A percentile compares a stretch with the other conserved stretches of the same genome.
Evolutionary conservation across 2,797 vertebrate genomes (phyloP).

Genomic region (Poeciliopsis presidionis): DNA sequence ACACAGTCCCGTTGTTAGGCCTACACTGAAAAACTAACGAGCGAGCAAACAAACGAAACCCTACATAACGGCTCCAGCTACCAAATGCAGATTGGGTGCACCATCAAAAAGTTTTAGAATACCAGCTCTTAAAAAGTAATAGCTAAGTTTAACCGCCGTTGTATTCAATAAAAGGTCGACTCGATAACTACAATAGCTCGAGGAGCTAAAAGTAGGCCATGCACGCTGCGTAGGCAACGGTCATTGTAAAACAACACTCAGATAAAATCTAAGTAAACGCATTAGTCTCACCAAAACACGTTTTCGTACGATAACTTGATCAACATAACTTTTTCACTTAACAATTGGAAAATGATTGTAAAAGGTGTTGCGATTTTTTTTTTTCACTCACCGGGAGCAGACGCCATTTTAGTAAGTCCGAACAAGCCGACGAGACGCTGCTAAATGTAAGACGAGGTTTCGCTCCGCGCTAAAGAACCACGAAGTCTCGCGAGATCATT

Average conservation of each 20-base stretch:
- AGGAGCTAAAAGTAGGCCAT: slow-evolving; percentile 40
- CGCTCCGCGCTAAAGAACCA: not conserved
- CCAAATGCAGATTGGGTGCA: accelerated
- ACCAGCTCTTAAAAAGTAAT: accelerated
- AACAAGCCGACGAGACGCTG: slow-evolving; percentile 3
- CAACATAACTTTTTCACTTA: accelerated
- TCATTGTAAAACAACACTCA: not conserved
- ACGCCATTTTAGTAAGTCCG: slow-evolving; percentile 37
- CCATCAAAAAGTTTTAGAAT: accelerated
- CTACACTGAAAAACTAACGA: slow-evolving; percentile 7
- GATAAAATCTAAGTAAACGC: not conserved
- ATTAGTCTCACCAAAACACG: accelerated
- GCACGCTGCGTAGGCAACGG: not conserved
- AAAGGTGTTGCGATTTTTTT: not conserved
- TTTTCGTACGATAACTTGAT: accelerated
- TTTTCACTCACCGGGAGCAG: slow-evolving; percentile 33
- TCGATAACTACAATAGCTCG: not conserved
- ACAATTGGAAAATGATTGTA: not conserved
- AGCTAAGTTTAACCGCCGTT: accelerated
- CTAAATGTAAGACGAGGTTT: not conserved
- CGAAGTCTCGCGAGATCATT: not conserved
- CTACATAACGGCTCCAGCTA: accelerated
- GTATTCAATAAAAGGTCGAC: not conserved
- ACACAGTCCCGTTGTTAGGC: slow-evolving; percentile 26
- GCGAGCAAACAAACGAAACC: not conserved